These are phyloP conservation scores for Mionectes macconnelli DNA, from an alignment of 2,113 vertebrate species.

Conservation along the genomic window DNA sequence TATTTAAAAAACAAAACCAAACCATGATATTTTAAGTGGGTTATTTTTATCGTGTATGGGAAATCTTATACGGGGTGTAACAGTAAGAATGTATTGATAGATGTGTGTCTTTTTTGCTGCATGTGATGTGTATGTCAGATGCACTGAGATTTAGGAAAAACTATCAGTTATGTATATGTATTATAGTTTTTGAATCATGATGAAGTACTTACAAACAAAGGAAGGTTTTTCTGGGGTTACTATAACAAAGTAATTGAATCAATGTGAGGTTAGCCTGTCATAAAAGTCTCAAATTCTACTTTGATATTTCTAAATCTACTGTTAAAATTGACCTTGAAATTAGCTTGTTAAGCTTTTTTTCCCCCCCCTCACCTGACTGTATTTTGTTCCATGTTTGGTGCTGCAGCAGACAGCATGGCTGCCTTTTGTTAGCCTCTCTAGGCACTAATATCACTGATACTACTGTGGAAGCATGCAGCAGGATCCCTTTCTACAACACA, in stretches of 20 bases:
- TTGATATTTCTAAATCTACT: background rate
- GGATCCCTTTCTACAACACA: background rate
- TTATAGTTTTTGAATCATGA: background rate
- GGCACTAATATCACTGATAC: background rate
- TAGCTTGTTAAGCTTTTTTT: background rate
- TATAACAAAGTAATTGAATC: background rate
- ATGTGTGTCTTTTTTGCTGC: background rate
- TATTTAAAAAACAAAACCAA: constrained; percentile 67
- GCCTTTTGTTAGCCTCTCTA: constrained; percentile 58
- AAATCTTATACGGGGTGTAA: constrained; percentile 9
- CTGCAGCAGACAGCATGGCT: constrained; percentile 51
- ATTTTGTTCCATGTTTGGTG: constrained; percentile 7
- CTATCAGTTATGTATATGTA: background rate
- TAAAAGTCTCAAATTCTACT: background rate
- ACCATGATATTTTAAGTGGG: constrained; percentile 13
- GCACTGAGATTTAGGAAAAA: constrained; percentile 48
- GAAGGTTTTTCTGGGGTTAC: constrained; percentile 28
- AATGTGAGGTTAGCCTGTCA: background rate
- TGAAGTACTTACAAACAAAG: constrained; percentile 35
- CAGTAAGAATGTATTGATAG: background rate
- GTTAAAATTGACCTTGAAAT: background rate
- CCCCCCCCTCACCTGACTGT: background rate
- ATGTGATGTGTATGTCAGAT: background rate
- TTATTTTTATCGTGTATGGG: constrained; percentile 14
- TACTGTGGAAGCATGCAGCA: background rate